Conservation (phyloP, 2,888 invertebrate species). For the Pachycephus smyrnensis region DNA sequence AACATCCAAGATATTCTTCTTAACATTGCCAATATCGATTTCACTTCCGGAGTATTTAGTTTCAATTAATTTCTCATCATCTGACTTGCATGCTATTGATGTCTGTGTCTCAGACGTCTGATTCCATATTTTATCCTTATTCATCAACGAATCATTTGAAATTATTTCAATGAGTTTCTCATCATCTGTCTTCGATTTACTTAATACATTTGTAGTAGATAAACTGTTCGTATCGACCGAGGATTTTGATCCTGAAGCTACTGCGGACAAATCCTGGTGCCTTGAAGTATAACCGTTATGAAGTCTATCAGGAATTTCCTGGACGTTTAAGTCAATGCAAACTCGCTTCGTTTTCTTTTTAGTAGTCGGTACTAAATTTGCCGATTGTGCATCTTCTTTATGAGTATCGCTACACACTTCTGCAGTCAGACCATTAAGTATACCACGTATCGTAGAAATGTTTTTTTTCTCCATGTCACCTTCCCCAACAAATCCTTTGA, state of each 20-base stretch:
- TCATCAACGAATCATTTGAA: slow-evolving; percentile 4
- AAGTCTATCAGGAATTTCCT: background rate
- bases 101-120: slow-evolving; percentile 13
- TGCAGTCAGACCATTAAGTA: slow-evolving; percentile 23
- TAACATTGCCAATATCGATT: background rate
- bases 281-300: background rate
- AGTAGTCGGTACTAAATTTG: background rate
- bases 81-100: slow-evolving; percentile 39
- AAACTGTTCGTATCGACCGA: background rate
- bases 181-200: slow-evolving; percentile 53
- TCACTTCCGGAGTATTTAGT: slow-evolving; percentile 23
- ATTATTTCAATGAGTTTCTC: slow-evolving; percentile 53
- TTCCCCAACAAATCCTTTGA: slow-evolving; percentile 40
- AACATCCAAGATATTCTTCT: background rate
- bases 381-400: background rate
- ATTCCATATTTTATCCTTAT: slow-evolving; percentile 14
- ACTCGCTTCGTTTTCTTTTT: background rate
- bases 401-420: slow-evolving; percentile 13
- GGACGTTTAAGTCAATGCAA: background rate
- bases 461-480: slow-evolving; percentile 26
- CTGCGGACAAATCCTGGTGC: background rate
- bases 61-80: slow-evolving; percentile 49
- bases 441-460: slow-evolving; percentile 34
- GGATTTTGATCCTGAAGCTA: background rate
- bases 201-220: slow-evolving; percentile 31